Conservation (phyloP, 2,113 vertebrate genomes). For the Pyrgilauda ruficollis region DNA sequence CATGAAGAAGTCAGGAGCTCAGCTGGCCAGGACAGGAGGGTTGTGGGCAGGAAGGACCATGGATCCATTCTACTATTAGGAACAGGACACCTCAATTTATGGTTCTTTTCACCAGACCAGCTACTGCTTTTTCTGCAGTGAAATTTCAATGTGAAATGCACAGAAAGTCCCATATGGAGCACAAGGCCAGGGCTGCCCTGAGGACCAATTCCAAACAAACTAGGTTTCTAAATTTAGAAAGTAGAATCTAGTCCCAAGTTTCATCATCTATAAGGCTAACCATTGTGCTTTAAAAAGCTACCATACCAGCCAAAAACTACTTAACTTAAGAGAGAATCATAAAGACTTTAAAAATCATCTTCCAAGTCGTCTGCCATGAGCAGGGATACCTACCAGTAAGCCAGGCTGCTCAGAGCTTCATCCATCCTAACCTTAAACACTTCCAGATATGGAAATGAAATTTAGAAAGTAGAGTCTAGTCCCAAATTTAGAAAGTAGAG, state of each 20-base stretch:
- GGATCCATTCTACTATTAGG: neutral
- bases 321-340: neutral
- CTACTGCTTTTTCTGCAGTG: neutral
- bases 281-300: neutral
- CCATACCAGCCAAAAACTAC: neutral
- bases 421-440: too few relatives aligned
- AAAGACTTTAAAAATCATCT: too few relatives aligned
- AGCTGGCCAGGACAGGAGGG: fast-evolving
- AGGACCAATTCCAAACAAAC: neutral
- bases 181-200: neutral
- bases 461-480: too few relatives aligned
- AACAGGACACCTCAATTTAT: neutral
- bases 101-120: neutral
- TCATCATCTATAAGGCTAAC: neutral
- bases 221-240: neutral
- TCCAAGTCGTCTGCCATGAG: too few relatives aligned
- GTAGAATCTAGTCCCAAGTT: neutral
- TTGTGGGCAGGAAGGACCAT: neutral
- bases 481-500: neutral
- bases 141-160: neutral
- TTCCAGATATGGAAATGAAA: too few relatives aligned
- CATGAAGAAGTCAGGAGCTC: fast-evolving
- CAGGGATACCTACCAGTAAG: too few relatives aligned
- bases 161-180: neutral
- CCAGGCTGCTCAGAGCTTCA: too few relatives aligned